Evolutionary conservation across 1,140 invertebrate genomes (phyloP).

Genomic region (Rhysida immarginata): DNA sequence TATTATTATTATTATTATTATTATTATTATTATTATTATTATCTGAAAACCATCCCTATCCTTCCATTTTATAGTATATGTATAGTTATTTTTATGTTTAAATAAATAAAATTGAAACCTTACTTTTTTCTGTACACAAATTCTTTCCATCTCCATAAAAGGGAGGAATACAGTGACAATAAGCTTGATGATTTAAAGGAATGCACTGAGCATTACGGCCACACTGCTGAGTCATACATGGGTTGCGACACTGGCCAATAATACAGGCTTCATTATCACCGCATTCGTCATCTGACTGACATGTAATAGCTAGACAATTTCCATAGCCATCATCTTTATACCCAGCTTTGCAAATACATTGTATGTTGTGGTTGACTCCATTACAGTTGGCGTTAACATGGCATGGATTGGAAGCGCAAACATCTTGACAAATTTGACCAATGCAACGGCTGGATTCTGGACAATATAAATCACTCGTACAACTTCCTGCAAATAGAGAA

Average conservation of each 20-base stretch:
- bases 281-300: constrained; percentile 23
- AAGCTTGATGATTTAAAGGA: constrained; percentile 25
- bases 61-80: too few species aligned
- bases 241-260: constrained; percentile 22
- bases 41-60: too few species aligned
- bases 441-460: constrained; percentile 78
- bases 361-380: constrained; percentile 17
- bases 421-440: constrained; percentile 35
- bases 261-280: constrained; percentile 23
- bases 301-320: constrained; percentile 14
- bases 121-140: constrained; percentile 7
- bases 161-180: constrained; percentile 52
- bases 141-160: constrained; percentile 62
- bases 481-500: constrained; percentile 28
- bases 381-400: constrained; percentile 20
- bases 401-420: constrained; percentile 18
- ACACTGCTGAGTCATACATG: constrained; percentile 20
- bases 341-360: constrained; percentile 20
- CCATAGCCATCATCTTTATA: constrained; percentile 15
- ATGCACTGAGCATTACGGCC: constrained; percentile 23
- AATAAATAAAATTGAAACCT: background rate
- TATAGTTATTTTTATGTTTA: too few species aligned
- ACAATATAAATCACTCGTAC: constrained; percentile 75
- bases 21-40: too few species aligned
- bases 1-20: too few species aligned